These are phyloP conservation scores for Balearica regulorum DNA, from an alignment of 2,797 vertebrate species.

Conservation along the genomic window DNA sequence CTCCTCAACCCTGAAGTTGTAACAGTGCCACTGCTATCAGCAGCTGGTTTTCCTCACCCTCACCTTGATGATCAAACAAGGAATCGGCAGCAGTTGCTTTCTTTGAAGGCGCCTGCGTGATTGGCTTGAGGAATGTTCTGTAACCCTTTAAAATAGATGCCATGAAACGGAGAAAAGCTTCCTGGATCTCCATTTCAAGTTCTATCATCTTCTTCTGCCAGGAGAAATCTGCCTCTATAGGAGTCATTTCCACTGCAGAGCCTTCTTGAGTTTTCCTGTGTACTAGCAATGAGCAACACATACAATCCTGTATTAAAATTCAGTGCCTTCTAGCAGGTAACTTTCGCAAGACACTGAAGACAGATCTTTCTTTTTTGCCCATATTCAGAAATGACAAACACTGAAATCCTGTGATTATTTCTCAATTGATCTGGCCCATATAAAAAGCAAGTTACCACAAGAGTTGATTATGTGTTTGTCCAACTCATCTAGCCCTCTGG, in stretches of 20 bases:
- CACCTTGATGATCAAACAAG: constrained; percentile 93
- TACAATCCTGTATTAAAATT: not conserved
- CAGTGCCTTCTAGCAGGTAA: not conserved
- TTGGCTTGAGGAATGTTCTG: constrained; percentile 92
- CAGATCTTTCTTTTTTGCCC: not conserved
- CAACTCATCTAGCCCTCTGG: not conserved
- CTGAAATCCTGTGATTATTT: not conserved
- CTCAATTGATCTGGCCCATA: not conserved
- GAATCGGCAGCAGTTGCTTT: constrained; percentile 95
- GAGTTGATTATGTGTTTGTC: not conserved
- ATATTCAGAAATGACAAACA: not conserved
- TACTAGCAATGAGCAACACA: constrained; percentile 62
- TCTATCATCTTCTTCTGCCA: constrained; percentile 93
- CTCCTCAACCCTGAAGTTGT: not conserved
- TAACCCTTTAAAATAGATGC: constrained; percentile 96
- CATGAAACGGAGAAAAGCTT: constrained; percentile 95
- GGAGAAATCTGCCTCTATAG: constrained; percentile 94
- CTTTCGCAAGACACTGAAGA: not conserved
- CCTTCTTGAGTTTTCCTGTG: constrained; percentile 79
- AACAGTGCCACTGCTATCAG: not conserved
- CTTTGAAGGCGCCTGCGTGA: constrained; percentile 92
- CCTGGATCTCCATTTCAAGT: constrained; percentile 97
- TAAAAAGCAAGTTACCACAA: not conserved
- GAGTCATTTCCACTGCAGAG: constrained; percentile 90
- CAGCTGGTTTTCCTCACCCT: not conserved